Evolutionary conservation across 2,113 vertebrate genomes (phyloP), one percentile per base, ranked within the genome.

Genomic region (Paradisaea rubra): DNA sequence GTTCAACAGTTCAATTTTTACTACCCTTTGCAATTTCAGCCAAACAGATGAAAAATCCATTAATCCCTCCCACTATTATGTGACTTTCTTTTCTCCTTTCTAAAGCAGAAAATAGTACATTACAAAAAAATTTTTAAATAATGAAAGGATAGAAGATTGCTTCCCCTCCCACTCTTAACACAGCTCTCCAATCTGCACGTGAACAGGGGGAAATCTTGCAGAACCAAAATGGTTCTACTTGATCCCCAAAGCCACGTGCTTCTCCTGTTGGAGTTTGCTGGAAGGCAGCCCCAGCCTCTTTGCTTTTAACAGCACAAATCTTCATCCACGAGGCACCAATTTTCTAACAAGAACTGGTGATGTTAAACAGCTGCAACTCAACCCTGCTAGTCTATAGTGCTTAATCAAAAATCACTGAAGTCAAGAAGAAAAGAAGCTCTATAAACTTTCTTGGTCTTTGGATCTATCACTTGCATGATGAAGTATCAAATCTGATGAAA

Each of bases 371-470:
- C 50, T 83, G 39, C 68, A 90, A 64, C 39, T 73, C 71, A 54
- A 15, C 25, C 16, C 47, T 63, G 35, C 39, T 59, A 18, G 53
- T 66, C 63, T 47, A 16, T 4, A 74, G 33, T 18, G 60, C 42
- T 78, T 86, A 83, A 92, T 78, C 80, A 94, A 86, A 90, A 89
- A 41, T 56, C 61, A 81, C 65, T 45, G 64, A 94, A 93, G 93
- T 86, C 52, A 84, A 52, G 65, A 56, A 37, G n/a, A 73, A 76
- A 80, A 77, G 61, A 57, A 80, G 2, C 14, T 65, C 66, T 27
- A 19, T 53, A 49, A 81, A 81, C 37, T 81, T 89, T 44, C 56
- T 21, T 2, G 2, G 57, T 64, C 61, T 84, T 87, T 54, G 54
- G 49, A 86, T 60, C 66, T 60, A 77, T 82, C 74, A 41, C 23